These are phyloP conservation scores for Polypedilum vanderplanki DNA, from an alignment of 1,140 invertebrate genomes.

Conservation along the genomic window DNA sequence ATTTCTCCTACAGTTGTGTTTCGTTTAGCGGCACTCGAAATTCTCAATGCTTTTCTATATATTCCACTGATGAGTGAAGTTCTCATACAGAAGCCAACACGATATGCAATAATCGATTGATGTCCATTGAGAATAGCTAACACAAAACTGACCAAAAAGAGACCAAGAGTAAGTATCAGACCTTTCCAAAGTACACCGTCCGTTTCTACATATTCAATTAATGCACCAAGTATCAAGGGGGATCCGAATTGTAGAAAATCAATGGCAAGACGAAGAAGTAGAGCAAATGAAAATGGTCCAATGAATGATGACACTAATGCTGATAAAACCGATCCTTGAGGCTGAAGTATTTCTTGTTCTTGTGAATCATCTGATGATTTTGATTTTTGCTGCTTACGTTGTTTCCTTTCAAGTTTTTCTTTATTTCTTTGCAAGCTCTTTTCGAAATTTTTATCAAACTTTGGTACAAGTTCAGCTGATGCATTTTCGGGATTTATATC, in stretches of 20 bases:
- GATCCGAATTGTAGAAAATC: background rate
- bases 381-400: background rate
- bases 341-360: background rate
- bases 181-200: constrained; percentile 51
- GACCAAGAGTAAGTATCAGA: constrained; percentile 74
- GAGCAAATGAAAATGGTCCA: constrained; percentile 66
- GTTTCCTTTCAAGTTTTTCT: background rate
- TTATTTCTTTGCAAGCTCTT: constrained; percentile 33
- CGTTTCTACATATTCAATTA: background rate
- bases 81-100: constrained; percentile 79
- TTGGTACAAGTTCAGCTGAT: constrained; percentile 62
- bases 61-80: constrained; percentile 82
- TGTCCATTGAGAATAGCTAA: constrained; percentile 69
- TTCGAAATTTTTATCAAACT: constrained; percentile 77
- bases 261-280: constrained; percentile 31
- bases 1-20: constrained; percentile 1
- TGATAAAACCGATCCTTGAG: constrained; percentile 51
- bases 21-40: constrained; percentile 58
- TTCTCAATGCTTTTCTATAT: constrained; percentile 74
- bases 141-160: constrained; percentile 74
- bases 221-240: background rate
- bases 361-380: background rate
- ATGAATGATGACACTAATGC: constrained; percentile 69
- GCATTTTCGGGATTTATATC: constrained; percentile 75
- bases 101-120: constrained; percentile 77